phyloP scores from a whole-genome alignment of 2,888 invertebrate genomes.

The Nemoura dubitans region DNA sequence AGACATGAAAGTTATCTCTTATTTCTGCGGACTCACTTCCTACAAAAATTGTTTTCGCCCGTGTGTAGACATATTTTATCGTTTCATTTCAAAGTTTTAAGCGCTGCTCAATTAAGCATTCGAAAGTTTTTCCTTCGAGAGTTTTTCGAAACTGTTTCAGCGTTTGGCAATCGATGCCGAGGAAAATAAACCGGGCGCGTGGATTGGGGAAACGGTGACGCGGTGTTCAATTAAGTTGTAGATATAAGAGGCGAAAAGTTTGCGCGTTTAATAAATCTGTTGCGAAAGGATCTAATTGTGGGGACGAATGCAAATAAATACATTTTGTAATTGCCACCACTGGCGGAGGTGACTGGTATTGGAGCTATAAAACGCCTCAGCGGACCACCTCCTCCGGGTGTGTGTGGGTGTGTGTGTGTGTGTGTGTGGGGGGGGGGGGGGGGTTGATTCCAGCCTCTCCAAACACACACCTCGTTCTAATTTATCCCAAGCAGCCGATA shows the following conservation, averaged over 20 bases:
- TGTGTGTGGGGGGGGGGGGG: no score
- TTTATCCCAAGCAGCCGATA: conserved; percentile 42
- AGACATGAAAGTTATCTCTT: background rate
- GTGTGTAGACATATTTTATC: background rate
- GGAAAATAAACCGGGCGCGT: no score
- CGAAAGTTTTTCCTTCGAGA: background rate
- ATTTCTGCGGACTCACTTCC: background rate
- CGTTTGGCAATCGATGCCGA: background rate
- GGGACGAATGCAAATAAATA: no score
- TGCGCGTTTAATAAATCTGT: background rate
- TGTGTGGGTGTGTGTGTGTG: no score
- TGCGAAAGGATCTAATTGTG: background rate
- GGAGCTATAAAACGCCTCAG: no score
- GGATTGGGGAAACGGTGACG: background rate
- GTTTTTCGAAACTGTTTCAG: background rate
- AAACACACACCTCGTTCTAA: conserved; percentile 35
- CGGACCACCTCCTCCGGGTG: background rate
- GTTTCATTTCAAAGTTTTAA: background rate
- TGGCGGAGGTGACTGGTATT: no score
- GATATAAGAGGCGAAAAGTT: background rate
- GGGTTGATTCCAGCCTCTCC: background rate
- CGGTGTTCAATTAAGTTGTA: background rate
- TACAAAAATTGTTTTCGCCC: background rate
- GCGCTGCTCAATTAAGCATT: background rate
- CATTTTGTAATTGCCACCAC: no score